These are phyloP conservation scores for Tetrapedia diversipes DNA, from an alignment of 2,888 invertebrate genomes.

Conservation along the genomic window DNA sequence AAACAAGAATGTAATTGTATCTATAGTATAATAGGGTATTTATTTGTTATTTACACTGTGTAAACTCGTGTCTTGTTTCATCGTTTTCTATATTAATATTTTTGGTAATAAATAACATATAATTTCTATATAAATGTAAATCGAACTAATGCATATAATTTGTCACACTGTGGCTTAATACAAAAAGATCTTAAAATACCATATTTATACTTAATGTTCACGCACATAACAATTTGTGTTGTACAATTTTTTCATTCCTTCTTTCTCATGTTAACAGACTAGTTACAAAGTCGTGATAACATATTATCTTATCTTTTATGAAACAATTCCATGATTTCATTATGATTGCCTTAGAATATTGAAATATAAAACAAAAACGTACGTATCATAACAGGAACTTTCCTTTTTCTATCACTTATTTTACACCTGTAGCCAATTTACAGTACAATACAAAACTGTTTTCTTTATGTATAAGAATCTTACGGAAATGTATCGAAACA, in stretches of 20 bases:
- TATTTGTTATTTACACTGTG: constrained; percentile 35
- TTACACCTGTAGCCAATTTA: constrained; percentile 40
- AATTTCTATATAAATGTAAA: constrained; percentile 31
- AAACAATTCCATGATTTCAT: constrained; percentile 15
- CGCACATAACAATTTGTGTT: constrained; percentile 37
- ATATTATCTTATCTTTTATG: constrained; percentile 34
- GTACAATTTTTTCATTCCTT: constrained; percentile 20
- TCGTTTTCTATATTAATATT: constrained; percentile 34
- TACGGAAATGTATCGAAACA: constrained; percentile 28
- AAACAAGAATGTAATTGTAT: not conserved
- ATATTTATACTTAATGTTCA: constrained; percentile 20
- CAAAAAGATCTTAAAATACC: constrained; percentile 28
- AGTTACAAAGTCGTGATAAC: constrained; percentile 42
- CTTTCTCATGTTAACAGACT: constrained; percentile 38
- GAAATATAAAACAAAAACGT: constrained; percentile 45
- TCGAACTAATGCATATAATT: constrained; percentile 38
- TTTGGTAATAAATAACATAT: constrained; percentile 50
- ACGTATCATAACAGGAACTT: constrained; percentile 44
- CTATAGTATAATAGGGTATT: constrained; percentile 5
- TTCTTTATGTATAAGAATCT: constrained; percentile 30
- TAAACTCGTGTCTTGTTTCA: constrained; percentile 21
- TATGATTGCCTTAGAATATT: constrained; percentile 16
- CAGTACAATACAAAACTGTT: constrained; percentile 18
- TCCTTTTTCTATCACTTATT: constrained; percentile 38
- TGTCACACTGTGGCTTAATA: constrained; percentile 24